Base-by-base conservation (phyloP, 2,888 invertebrate species). In the Trichacis sp. region DNA sequence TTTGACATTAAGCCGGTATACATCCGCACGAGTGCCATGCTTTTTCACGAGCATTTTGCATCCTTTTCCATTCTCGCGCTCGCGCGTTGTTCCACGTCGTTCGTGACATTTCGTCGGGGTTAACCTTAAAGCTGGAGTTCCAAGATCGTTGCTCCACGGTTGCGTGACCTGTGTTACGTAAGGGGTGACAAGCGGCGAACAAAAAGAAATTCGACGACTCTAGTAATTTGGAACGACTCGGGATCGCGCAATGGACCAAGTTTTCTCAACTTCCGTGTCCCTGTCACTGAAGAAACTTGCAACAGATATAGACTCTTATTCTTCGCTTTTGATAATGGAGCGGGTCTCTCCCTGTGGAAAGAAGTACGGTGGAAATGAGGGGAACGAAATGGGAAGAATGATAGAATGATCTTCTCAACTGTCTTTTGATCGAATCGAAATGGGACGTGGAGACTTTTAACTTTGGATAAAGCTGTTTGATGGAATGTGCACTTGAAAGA, bases 31-130 rank as follows among this genome's bases (percentile, higher is more conserved):
- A 40, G 56, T 56, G 64, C 55, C 56, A 60, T 43, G 49, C 60
- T 68, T 68, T 51, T 68, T 68, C 43, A 42, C 53, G 50, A 57
- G 63, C 53, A 36, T 33, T 52, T 47, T 45, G 49, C 50, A 59
- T 56, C 59, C 51, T 65, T 50, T 60, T 48, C 52, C 52, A 30
- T 45, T 47, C 53, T 49, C 62, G 20, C 45, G 45, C 45, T 18
- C 18, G 45, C 46, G 46, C 69, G 64, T 70, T 72, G 70, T 70
- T 66, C 71, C 64, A 64, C 24, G 24, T 12, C 68, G 67, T 65
- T 70, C 77, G 70, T 77, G 78, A 77, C 77, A 77, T 76, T 76
- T 78, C 73, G 69, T 75, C 70, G 74, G 70, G 70, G 51, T 68
- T 65, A 73, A 72, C 76, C 76, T 77, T 74, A 75, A 74, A 70